Evolutionary conservation across 2,113 vertebrate species (phyloP).

Genomic region (Charadrius vociferus): DNA sequence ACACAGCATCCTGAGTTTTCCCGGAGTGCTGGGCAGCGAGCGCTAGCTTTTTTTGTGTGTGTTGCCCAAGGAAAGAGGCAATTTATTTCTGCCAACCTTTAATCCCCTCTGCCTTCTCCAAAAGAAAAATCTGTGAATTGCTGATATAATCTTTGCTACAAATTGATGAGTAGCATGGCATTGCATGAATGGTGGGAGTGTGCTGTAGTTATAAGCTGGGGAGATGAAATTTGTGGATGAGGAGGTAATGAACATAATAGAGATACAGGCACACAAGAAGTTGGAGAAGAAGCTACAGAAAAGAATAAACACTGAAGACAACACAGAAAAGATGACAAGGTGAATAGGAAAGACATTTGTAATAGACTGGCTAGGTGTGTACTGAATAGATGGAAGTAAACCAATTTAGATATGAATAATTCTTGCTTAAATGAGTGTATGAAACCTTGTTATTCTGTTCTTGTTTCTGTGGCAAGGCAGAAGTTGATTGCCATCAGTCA

Average conservation of each 20-base stretch:
- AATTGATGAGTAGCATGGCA: neutral
- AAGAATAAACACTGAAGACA: neutral
- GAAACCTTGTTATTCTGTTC: neutral
- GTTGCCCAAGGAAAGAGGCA: neutral
- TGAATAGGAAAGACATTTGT: neutral
- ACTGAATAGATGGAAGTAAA: neutral
- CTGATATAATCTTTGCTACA: neutral
- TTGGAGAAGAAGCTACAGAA: neutral
- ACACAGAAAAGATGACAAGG: neutral
- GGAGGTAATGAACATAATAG: neutral
- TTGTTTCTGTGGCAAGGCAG: neutral
- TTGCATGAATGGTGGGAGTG: neutral
- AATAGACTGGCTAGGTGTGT: neutral
- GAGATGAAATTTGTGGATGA: neutral
- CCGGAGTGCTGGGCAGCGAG: neutral
- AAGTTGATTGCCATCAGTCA: neutral
- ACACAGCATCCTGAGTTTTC: neutral
- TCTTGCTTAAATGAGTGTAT: neutral
- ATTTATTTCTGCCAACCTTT: neutral
- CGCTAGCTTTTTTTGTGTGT: accelerated
- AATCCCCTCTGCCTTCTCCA: neutral
- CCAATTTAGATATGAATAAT: neutral
- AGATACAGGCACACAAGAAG: neutral
- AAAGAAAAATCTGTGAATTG: neutral
- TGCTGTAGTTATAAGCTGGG: neutral